phyloP scores from a whole-genome alignment of 2,113 vertebrate genomes.

The Syngnathus floridae region DNA sequence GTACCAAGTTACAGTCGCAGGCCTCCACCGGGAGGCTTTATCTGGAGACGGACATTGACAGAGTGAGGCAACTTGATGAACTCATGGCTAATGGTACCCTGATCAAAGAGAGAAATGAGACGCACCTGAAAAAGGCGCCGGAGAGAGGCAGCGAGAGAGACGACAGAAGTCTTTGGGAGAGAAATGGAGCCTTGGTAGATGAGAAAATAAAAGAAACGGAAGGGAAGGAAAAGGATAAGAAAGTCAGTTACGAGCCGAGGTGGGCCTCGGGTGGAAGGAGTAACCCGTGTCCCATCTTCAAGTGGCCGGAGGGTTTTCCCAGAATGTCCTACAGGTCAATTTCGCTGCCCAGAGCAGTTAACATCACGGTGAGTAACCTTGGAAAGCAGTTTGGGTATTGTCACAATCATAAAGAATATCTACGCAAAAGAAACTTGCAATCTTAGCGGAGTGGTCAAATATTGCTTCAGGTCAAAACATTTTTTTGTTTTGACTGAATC shows the following conservation, averaged over 20 bases:
- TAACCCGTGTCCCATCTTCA: constrained; percentile 45
- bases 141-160: constrained; percentile 38
- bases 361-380: constrained; percentile 69
- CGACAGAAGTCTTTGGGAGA: constrained; percentile 37
- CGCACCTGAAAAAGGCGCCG: constrained; percentile 23
- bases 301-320: constrained; percentile 66
- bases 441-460: background rate
- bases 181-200: constrained; percentile 24
- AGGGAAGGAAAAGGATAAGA: constrained; percentile 49
- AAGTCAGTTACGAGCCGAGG: constrained; percentile 27
- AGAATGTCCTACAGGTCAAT: constrained; percentile 71
- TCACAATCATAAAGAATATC: background rate
- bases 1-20: constrained; percentile 51
- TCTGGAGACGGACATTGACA: constrained; percentile 73
- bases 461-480: background rate
- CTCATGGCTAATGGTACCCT: constrained; percentile 39
- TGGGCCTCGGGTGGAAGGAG: constrained; percentile 16
- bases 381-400: too few species aligned
- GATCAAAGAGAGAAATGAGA: constrained; percentile 42
- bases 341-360: constrained; percentile 67
- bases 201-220: constrained; percentile 38
- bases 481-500: constrained; percentile 2
- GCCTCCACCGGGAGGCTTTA: constrained; percentile 60
- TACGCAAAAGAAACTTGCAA: background rate
- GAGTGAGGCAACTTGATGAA: constrained; percentile 66